Evolutionary conservation across 2,888 invertebrate genomes (phyloP).

Genomic region (Labia minor): DNA sequence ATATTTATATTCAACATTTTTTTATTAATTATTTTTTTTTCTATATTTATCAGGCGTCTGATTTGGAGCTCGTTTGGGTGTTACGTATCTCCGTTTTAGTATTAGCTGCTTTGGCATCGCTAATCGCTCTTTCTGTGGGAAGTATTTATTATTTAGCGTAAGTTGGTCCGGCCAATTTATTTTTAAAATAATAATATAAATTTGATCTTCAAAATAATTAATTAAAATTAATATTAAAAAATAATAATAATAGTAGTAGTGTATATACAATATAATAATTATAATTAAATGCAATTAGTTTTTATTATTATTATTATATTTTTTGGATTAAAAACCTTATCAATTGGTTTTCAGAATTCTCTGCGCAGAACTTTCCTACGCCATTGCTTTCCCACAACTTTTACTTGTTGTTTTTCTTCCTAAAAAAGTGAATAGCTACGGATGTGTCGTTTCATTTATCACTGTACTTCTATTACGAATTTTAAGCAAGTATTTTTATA

Average conservation of each 20-base stretch:
- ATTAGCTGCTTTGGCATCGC: conserved; percentile 48
- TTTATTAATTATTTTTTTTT: no score
- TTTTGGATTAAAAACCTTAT: not conserved
- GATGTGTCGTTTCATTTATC: conserved; percentile 46
- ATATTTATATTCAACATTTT: no score
- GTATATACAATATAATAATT: no score
- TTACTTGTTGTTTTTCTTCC: conserved; percentile 53
- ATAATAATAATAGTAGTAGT: not conserved
- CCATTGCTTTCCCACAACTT: conserved; percentile 60
- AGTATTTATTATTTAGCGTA: conserved; percentile 49
- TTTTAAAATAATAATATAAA: not conserved
- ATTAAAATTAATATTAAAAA: not conserved
- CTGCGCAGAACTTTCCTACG: conserved; percentile 60
- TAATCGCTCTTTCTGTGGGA: conserved; percentile 53
- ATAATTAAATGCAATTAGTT: no score
- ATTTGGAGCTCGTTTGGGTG: conserved; percentile 54
- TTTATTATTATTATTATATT: not conserved
- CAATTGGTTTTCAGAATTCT: conserved; percentile 40
- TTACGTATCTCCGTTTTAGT: conserved; percentile 51
- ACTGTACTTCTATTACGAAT: conserved; percentile 43
- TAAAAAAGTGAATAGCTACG: conserved; percentile 54
- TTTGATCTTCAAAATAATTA: not conserved
- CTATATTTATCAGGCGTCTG: conserved; percentile 48
- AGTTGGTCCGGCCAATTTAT: conserved; percentile 30
- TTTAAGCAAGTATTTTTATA: conserved; percentile 31